phyloP scores from a whole-genome alignment of 2,888 invertebrate genomes.

The Coecobrya sp. region DNA sequence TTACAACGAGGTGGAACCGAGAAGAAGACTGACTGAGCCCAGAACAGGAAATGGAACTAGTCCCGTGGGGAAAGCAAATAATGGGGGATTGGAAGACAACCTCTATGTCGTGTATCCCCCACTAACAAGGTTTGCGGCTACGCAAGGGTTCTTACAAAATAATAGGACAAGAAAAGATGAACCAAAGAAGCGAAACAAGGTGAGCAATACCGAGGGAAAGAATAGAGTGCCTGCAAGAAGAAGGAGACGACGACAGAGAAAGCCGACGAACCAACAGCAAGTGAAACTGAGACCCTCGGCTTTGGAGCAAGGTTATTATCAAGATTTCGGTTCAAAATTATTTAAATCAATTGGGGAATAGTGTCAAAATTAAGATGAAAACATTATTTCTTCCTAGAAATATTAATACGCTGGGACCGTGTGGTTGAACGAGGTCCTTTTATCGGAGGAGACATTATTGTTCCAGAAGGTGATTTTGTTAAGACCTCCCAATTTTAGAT shows the following conservation, averaged over 20 bases:
- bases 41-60: not conserved
- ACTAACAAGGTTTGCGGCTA: constrained; percentile 43
- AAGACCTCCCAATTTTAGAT: constrained; percentile 65
- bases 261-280: not conserved
- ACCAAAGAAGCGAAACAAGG: not conserved
- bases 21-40: not conserved
- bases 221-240: not conserved
- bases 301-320: constrained; percentile 38
- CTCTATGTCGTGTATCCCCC: constrained; percentile 55
- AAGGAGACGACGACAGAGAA: not conserved
- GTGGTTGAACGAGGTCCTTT: constrained; percentile 80
- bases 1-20: not conserved
- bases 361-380: too few relatives aligned
- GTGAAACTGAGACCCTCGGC: constrained; percentile 31
- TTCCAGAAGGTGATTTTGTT: constrained; percentile 67
- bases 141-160: not conserved
- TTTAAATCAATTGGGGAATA: too few relatives aligned
- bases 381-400: constrained; percentile 29
- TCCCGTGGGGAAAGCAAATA: not conserved
- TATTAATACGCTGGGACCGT: constrained; percentile 68
- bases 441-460: constrained; percentile 82
- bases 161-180: not conserved
- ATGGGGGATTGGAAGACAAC: not conserved
- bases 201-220: not conserved
- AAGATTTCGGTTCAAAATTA: too few relatives aligned